These are phyloP conservation scores for Anastrepha ludens DNA, from an alignment of 1,140 invertebrate species.

Conservation along the genomic window DNA sequence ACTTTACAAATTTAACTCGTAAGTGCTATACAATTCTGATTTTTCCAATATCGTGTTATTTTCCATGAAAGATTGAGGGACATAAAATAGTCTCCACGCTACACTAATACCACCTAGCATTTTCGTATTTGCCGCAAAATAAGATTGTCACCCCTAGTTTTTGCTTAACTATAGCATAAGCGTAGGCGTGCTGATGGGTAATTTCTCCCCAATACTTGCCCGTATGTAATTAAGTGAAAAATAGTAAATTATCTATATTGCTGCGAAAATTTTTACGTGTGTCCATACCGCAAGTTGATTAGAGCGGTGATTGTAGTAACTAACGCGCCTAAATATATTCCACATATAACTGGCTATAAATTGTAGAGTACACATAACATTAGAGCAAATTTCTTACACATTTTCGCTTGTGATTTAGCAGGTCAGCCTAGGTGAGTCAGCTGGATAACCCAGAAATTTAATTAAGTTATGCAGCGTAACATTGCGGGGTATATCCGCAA, in stretches of 20 bases:
- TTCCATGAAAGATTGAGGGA: too few relatives aligned
- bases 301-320: neutral
- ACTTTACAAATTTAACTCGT: too few relatives aligned
- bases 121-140: too few relatives aligned
- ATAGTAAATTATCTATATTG: neutral
- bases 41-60: too few relatives aligned
- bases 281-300: neutral
- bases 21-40: too few relatives aligned
- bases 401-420: constrained; percentile 6
- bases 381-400: neutral
- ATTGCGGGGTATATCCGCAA: neutral
- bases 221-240: neutral
- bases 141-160: too few relatives aligned
- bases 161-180: neutral
- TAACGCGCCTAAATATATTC: neutral
- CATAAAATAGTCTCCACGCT: too few relatives aligned
- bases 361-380: neutral
- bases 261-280: neutral
- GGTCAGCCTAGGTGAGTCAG: neutral
- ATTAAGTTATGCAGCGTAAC: neutral
- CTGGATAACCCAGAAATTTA: constrained; percentile 20
- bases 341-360: neutral
- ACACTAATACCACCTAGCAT: too few relatives aligned
- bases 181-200: neutral
- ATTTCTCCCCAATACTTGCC: neutral